Conservation (phyloP, 2,113 vertebrate genomes). For the Paracanthobrama guichenoti region DNA sequence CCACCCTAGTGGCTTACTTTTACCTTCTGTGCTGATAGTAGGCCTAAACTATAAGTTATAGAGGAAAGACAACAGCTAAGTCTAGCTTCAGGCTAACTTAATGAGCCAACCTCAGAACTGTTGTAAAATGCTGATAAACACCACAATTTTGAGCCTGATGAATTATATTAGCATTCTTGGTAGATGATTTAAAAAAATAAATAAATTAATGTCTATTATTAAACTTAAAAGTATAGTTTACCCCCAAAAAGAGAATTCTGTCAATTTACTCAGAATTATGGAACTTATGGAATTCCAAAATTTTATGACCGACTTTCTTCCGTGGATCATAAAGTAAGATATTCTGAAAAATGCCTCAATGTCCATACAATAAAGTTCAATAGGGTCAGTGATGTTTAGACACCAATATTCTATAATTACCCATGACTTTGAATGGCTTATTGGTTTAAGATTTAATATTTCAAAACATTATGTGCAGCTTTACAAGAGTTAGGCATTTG, state of each 20-base stretch:
- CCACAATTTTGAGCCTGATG: not conserved
- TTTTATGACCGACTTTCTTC: not conserved
- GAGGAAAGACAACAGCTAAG: not conserved
- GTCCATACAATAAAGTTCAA: not conserved
- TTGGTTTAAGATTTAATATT: not conserved
- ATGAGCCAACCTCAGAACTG: not conserved
- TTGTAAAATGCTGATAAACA: not conserved
- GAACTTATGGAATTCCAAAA: not conserved
- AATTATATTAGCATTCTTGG: not conserved
- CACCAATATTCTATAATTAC: not conserved
- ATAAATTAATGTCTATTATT: no score
- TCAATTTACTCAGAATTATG: not conserved
- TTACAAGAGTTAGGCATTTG: not conserved
- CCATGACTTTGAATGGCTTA: not conserved
- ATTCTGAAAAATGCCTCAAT: not conserved
- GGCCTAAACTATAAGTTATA: not conserved
- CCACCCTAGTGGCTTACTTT: not conserved
- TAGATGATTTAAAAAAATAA: not conserved
- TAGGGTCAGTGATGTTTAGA: not conserved
- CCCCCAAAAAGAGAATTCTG: not conserved
- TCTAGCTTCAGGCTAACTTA: not conserved
- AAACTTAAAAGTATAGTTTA: not conserved
- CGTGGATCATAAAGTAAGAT: not conserved
- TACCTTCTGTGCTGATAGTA: conserved; percentile 19
- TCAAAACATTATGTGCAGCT: not conserved